Conservation (phyloP, 2,888 invertebrate genomes). For the Cremastinae sp. region DNA sequence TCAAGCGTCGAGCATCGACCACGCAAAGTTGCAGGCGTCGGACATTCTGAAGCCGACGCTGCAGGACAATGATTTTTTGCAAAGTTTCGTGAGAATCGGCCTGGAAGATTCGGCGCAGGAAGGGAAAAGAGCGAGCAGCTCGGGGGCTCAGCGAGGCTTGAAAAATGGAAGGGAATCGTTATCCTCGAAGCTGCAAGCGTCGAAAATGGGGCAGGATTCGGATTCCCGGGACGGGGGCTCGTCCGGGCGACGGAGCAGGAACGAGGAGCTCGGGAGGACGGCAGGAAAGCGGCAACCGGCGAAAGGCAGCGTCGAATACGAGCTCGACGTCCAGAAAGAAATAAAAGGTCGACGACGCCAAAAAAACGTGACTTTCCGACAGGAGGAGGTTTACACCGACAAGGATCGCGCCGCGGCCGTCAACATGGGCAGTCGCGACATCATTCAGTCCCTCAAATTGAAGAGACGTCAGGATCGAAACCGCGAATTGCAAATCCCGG, state of each 20-base stretch:
- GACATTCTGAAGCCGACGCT: conserved; percentile 85
- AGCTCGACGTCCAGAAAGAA: conserved; percentile 74
- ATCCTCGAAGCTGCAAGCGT: conserved; percentile 28
- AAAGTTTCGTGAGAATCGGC: conserved; percentile 89
- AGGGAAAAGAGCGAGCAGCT: conserved; percentile 32
- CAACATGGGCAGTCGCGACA: conserved; percentile 91
- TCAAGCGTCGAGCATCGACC: conserved; percentile 50
- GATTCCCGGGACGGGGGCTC: conserved; percentile 53
- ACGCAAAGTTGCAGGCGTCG: conserved; percentile 81
- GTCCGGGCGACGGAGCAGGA: conserved; percentile 50
- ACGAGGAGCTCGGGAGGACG: conserved; percentile 28
- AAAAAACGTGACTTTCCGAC: conserved; percentile 69
- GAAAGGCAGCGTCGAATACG: conserved; percentile 69
- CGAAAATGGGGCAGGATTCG: conserved; percentile 37
- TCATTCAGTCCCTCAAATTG: conserved; percentile 90
- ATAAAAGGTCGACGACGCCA: conserved; percentile 74
- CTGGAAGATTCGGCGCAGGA: conserved; percentile 79
- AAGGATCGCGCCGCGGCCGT: conserved; percentile 95
- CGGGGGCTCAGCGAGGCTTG: conserved; percentile 12
- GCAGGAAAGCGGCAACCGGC: conserved; percentile 53
- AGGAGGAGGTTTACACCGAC: conserved; percentile 92
- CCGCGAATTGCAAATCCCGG: conserved; percentile 87
- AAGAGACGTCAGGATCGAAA: conserved; percentile 90
- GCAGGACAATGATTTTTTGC: conserved; percentile 88
- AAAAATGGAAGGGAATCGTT: conserved; percentile 56